These are phyloP conservation scores for Lutjanus erythropterus DNA, from an alignment of 2,113 vertebrate genomes.

Conservation along the genomic window DNA sequence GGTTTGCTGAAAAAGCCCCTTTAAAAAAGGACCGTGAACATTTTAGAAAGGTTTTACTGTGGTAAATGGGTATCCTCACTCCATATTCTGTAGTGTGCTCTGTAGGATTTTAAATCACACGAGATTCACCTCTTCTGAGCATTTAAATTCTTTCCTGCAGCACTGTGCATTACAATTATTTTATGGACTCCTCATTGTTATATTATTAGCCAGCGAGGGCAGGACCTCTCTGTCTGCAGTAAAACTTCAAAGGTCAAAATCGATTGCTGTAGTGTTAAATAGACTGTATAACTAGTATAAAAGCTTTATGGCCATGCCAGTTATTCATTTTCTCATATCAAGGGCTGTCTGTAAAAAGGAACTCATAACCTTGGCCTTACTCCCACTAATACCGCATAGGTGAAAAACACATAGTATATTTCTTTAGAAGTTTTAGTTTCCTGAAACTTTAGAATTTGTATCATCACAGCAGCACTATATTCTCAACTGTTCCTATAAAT, in stretches of 20 bases:
- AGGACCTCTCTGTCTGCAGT: conserved; percentile 30
- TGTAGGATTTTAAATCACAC: conserved; percentile 13
- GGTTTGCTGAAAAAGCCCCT: neutral
- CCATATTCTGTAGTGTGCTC: neutral
- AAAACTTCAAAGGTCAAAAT: conserved; percentile 64
- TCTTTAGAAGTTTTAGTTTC: neutral
- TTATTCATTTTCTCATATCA: conserved; percentile 38
- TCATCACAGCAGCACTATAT: conserved; percentile 68
- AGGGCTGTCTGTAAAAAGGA: conserved; percentile 19
- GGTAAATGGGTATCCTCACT: neutral
- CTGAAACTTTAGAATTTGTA: conserved; percentile 10
- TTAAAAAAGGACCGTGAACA: neutral
- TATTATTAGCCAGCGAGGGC: conserved; percentile 21
- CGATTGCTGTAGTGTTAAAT: conserved; percentile 31
- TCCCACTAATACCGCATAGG: neutral
- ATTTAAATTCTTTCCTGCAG: conserved; percentile 41
- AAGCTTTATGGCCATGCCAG: conserved; percentile 18
- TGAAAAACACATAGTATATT: neutral
- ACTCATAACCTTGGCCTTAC: conserved; percentile 40
- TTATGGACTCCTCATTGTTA: conserved; percentile 37
- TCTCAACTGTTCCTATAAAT: conserved; percentile 60
- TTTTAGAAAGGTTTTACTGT: neutral
- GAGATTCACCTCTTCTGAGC: conserved; percentile 23
- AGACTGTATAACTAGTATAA: conserved; percentile 16
- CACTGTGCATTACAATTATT: conserved; percentile 29